Evolutionary conservation across 2,888 invertebrate species (phyloP).

Genomic region (Esperia sulphurella): DNA sequence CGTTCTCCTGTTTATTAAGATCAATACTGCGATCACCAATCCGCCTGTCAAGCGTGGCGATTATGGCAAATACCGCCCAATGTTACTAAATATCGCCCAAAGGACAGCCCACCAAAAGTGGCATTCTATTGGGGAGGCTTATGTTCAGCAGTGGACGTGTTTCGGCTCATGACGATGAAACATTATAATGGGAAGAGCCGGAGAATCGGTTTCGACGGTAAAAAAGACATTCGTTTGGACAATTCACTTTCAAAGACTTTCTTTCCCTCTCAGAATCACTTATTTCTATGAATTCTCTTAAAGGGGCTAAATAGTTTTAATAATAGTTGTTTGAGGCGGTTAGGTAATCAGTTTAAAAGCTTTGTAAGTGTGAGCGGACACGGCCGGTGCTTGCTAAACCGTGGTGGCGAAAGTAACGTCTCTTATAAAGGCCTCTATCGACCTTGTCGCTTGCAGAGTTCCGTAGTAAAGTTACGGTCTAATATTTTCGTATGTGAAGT

Average conservation of each 20-base stretch:
- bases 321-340: conserved; percentile 22
- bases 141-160: no score
- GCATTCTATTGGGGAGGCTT: no score
- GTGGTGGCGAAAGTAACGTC: conserved; percentile 53
- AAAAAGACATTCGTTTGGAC: no score
- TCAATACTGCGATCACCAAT: no score
- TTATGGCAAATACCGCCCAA: no score
- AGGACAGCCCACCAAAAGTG: no score
- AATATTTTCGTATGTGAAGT: background rate
- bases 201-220: no score
- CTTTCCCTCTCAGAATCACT: background rate
- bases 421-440: conserved; percentile 38
- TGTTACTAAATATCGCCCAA: no score
- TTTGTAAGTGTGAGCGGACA: conserved; percentile 30
- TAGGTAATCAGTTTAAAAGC: conserved; percentile 33
- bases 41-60: no score
- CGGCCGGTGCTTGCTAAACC: conserved; percentile 39
- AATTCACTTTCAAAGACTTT: background rate
- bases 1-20: no score
- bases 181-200: no score
- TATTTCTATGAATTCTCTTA: conserved; percentile 5
- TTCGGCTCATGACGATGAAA: no score
- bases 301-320: conserved; percentile 23
- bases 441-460: conserved; percentile 45
- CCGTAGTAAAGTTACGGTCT: background rate